These are phyloP conservation scores for Panopea generosa DNA, from an alignment of 2,888 invertebrate species.

Conservation along the genomic window DNA sequence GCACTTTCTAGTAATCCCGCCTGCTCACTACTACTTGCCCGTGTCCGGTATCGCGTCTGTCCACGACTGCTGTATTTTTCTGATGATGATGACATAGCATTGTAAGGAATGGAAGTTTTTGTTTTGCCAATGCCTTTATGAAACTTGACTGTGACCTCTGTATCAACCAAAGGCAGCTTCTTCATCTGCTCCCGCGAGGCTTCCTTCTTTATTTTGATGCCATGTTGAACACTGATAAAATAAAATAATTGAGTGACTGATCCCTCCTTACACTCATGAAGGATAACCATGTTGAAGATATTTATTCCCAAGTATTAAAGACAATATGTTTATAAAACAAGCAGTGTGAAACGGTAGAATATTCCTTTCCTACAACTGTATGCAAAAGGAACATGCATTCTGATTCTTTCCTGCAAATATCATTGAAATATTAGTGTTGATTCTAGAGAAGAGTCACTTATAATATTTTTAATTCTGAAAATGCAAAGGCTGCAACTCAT, in stretches of 20 bases:
- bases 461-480: no score
- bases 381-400: no score
- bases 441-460: no score
- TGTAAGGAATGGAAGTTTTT: slow-evolving; percentile 65
- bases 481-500: no score
- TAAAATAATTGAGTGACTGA: neutral
- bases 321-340: no score
- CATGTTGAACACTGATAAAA: slow-evolving; percentile 45
- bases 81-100: slow-evolving; percentile 43
- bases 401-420: no score
- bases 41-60: slow-evolving; percentile 64
- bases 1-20: slow-evolving; percentile 71
- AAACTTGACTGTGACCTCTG: slow-evolving; percentile 66
- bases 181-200: slow-evolving; percentile 50
- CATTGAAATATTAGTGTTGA: no score
- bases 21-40: slow-evolving; percentile 70
- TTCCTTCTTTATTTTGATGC: slow-evolving; percentile 45
- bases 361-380: no score
- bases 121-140: slow-evolving; percentile 58
- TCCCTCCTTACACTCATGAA: no score
- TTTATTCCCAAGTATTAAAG: no score
- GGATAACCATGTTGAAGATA: no score
- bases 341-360: no score
- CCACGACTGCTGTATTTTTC: slow-evolving; percentile 45
- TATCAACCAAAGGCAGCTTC: slow-evolving; percentile 55